phyloP scores from a whole-genome alignment of 2,797 vertebrate genomes.

The Thalassophryne amazonica region DNA sequence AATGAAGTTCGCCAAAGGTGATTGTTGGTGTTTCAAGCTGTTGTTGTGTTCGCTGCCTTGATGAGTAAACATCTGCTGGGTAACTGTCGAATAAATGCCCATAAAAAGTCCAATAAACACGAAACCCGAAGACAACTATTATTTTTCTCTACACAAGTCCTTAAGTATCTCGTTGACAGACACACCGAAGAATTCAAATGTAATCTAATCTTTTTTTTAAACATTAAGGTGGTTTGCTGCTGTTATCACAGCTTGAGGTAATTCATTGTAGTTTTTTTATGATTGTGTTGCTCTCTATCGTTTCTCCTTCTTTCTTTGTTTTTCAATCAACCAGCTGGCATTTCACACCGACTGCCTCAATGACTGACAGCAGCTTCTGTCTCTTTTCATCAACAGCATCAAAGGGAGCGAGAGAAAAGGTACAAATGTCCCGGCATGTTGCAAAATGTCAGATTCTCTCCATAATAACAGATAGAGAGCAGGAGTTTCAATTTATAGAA shows the following conservation, averaged over 20 bases:
- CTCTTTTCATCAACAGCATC: constrained; percentile 36
- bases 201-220: too few species aligned
- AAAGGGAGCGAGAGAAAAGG: constrained; percentile 15
- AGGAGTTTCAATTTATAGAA: constrained; percentile 22
- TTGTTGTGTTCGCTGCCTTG: constrained; percentile 38
- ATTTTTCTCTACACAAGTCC: constrained; percentile 49
- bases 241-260: constrained; percentile 54
- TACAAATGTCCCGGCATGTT: constrained; percentile 24
- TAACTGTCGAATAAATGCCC: constrained; percentile 53
- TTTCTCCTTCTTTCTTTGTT: constrained; percentile 24
- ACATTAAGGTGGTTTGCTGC: constrained; percentile 48
- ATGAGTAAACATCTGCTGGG: constrained; percentile 59
- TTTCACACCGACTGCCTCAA: constrained; percentile 9
- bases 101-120: constrained; percentile 59
- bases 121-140: constrained; percentile 47
- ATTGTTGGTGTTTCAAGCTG: constrained; percentile 23
- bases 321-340: constrained; percentile 10
- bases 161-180: constrained; percentile 47
- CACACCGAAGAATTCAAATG: constrained; percentile 34
- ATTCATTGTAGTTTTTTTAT: constrained; percentile 42
- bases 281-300: constrained; percentile 10
- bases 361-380: constrained; percentile 41
- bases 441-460: constrained; percentile 31
- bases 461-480: constrained; percentile 14
- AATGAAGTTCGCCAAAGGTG: constrained; percentile 34